A percentile compares a stretch with the other conserved stretches of the same genome.
These are phyloP conservation scores for Tapera naevia DNA, from an alignment of 2,797 vertebrate species.

Conservation along the genomic window DNA sequence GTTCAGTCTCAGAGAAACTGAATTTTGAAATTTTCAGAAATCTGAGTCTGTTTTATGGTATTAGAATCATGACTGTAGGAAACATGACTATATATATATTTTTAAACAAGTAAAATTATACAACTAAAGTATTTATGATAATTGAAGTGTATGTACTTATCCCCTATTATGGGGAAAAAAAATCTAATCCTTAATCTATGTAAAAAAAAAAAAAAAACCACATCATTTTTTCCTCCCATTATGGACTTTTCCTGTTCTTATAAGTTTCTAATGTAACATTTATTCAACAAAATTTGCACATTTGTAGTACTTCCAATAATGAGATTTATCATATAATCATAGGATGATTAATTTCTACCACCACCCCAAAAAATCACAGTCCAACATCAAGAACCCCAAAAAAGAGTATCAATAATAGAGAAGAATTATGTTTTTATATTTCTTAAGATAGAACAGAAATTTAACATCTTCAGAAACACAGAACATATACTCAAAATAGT, in stretches of 20 bases:
- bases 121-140: not conserved
- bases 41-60: not conserved
- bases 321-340: not conserved
- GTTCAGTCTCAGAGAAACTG: not conserved
- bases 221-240: not conserved
- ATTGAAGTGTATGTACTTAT: accelerated
- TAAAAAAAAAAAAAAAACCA: accelerated
- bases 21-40: not conserved
- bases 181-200: not conserved
- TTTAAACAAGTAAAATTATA: not conserved
- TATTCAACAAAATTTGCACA: not conserved
- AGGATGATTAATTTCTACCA: not conserved
- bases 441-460: not conserved
- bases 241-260: not conserved
- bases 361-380: accelerated
- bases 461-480: not conserved
- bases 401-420: not conserved
- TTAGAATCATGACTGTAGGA: not conserved
- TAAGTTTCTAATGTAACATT: not conserved
- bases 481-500: not conserved
- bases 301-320: not conserved
- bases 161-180: too few relatives aligned
- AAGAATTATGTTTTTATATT: not conserved
- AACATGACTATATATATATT: not conserved
- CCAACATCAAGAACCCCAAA: accelerated